phyloP scores from a whole-genome alignment of 2,113 vertebrate species.

The Dromaius novaehollandiae region DNA sequence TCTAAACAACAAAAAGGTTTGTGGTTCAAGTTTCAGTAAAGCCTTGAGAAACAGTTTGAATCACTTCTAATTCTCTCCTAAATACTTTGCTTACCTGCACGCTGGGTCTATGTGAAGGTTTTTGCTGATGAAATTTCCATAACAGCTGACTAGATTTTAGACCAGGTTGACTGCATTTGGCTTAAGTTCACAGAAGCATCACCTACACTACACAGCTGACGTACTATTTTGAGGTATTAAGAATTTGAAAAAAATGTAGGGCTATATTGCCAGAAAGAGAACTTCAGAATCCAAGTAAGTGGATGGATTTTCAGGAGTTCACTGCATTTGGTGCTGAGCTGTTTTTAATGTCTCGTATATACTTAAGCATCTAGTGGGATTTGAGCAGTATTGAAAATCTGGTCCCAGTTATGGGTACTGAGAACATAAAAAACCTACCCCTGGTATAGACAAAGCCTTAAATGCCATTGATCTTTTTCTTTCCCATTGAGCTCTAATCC shows the following conservation, averaged over 20 bases:
- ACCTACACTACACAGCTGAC: not conserved
- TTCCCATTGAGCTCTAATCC: slow-evolving; percentile 64
- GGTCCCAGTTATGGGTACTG: slow-evolving; percentile 52
- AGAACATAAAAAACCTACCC: slow-evolving; percentile 58
- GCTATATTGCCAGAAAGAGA: slow-evolving; percentile 11
- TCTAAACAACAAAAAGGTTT: not conserved
- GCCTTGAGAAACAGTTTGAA: not conserved
- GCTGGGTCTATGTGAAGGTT: not conserved
- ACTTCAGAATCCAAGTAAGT: slow-evolving; percentile 6
- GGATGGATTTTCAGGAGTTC: slow-evolving; percentile 27
- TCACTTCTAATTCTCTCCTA: slow-evolving; percentile 2
- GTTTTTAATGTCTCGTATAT: not conserved
- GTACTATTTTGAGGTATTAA: not conserved
- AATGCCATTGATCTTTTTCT: slow-evolving; percentile 63
- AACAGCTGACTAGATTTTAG: not conserved
- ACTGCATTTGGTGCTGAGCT: not conserved
- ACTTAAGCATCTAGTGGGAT: not conserved
- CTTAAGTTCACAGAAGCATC: not conserved
- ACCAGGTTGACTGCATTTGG: not conserved
- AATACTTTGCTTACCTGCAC: not conserved
- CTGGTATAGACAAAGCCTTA: slow-evolving; percentile 37
- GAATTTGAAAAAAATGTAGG: not conserved
- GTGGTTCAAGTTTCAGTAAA: not conserved
- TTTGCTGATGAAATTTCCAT: slow-evolving; percentile 14
- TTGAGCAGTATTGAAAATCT: slow-evolving; percentile 41